Evolutionary conservation across 1,140 invertebrate genomes (phyloP).

Genomic region (Papilio glaucus): DNA sequence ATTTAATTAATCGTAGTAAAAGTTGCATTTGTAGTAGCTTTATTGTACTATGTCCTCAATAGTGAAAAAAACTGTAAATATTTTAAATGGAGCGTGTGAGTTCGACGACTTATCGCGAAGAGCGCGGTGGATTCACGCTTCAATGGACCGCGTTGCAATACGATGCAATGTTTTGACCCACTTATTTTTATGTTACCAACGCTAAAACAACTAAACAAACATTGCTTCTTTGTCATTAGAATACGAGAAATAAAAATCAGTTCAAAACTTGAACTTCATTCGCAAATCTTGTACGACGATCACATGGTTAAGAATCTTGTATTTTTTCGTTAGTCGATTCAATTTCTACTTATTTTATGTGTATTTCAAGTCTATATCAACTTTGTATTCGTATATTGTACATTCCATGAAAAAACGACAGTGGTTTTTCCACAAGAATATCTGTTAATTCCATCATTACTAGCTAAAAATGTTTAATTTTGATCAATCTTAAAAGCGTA

Average conservation of each 20-base stretch:
- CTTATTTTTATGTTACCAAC: slow-evolving; percentile 60
- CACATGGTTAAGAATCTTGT: neutral
- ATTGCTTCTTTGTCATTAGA: slow-evolving; percentile 13
- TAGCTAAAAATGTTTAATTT: neutral
- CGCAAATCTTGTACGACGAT: neutral
- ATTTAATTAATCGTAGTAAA: too few species aligned
- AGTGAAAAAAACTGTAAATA: slow-evolving; percentile 33
- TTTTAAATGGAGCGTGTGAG: slow-evolving; percentile 74
- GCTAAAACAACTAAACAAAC: slow-evolving; percentile 48
- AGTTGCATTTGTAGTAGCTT: too few species aligned
- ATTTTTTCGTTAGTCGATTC: neutral
- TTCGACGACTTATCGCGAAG: slow-evolving; percentile 66
- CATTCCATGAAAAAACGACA: too few species aligned
- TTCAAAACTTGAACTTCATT: neutral
- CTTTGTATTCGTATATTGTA: too few species aligned
- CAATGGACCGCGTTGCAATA: slow-evolving; percentile 57
- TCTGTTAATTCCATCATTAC: too few species aligned
- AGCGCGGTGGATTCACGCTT: slow-evolving; percentile 65
- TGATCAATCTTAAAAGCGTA: neutral
- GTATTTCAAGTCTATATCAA: neutral
- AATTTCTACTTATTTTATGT: neutral
- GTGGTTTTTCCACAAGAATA: too few species aligned
- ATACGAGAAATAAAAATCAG: neutral
- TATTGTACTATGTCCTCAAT: neutral
- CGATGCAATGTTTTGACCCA: slow-evolving; percentile 76